A percentile compares a stretch with the other conserved stretches of the same genome.
phyloP scores from a whole-genome alignment of 2,113 vertebrate species.

The Tupaia chinensis region DNA sequence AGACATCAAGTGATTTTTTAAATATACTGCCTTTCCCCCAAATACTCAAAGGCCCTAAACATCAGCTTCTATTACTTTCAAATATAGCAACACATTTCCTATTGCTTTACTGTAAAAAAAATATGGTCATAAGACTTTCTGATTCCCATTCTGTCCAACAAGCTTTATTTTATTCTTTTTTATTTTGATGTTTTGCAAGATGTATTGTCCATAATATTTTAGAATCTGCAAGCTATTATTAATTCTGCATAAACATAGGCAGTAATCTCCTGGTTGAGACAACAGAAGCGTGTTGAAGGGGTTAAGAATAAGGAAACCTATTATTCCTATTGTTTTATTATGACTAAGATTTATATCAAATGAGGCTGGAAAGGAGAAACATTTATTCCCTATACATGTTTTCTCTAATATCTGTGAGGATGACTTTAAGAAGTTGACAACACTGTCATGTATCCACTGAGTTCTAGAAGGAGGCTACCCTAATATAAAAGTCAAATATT shows the following conservation, averaged over 20 bases:
- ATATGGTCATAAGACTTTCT: background rate
- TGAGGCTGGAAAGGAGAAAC: background rate
- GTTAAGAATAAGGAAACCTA: background rate
- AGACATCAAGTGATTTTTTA: background rate
- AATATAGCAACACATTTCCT: background rate
- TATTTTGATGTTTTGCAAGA: background rate
- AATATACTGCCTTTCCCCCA: background rate
- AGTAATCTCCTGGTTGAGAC: background rate
- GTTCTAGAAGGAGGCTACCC: background rate
- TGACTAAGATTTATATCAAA: slow-evolving; percentile 18
- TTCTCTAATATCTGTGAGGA: background rate
- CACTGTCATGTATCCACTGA: background rate
- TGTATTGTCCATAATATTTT: background rate
- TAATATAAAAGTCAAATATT: background rate
- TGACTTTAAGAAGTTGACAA: background rate
- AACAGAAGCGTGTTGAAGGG: background rate
- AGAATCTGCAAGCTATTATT: background rate
- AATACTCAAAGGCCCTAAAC: background rate
- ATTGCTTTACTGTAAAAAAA: background rate
- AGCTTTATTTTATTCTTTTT: too few species aligned
- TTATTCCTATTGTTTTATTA: background rate
- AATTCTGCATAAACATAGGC: background rate
- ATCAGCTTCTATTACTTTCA: background rate
- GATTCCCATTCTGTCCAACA: too few species aligned
- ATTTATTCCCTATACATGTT: background rate